Evolutionary conservation across 2,797 vertebrate species (phyloP).

Genomic region (Oreortyx pictus): DNA sequence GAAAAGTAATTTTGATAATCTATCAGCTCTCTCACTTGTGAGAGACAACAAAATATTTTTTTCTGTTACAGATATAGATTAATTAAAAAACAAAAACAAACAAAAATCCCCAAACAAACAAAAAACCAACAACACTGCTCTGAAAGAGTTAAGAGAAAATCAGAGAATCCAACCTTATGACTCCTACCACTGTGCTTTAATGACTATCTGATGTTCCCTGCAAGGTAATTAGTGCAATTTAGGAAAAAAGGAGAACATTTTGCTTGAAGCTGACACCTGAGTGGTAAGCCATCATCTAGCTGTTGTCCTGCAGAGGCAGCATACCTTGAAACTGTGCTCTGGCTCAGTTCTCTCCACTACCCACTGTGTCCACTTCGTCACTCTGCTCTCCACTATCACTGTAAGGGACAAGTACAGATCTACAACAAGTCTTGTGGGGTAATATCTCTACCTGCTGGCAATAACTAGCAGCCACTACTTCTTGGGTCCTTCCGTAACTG

Average conservation of each 20-base stretch:
- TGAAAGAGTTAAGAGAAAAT: conserved; percentile 33
- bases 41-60: not conserved
- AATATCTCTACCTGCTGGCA: not conserved
- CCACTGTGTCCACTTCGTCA: not conserved
- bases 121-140: not conserved
- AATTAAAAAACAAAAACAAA: not conserved
- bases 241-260: not conserved
- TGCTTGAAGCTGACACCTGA: not conserved
- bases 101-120: not conserved
- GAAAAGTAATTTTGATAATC: conserved; percentile 33
- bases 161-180: conserved; percentile 9
- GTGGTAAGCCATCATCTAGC: not conserved
- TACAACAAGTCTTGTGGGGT: not conserved
- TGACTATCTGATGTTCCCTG: not conserved
- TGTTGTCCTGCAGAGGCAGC: not conserved
- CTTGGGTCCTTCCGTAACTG: not conserved
- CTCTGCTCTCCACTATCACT: not conserved
- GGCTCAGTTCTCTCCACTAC: not conserved
- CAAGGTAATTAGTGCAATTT: not conserved
- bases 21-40: not conserved
- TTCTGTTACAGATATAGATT: not conserved
- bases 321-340: not conserved
- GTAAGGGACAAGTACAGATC: not conserved
- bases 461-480: not conserved
- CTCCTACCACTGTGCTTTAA: conserved; percentile 16